phyloP scores from a whole-genome alignment of 2,797 vertebrate species.

The Novumbra hubbsi region DNA sequence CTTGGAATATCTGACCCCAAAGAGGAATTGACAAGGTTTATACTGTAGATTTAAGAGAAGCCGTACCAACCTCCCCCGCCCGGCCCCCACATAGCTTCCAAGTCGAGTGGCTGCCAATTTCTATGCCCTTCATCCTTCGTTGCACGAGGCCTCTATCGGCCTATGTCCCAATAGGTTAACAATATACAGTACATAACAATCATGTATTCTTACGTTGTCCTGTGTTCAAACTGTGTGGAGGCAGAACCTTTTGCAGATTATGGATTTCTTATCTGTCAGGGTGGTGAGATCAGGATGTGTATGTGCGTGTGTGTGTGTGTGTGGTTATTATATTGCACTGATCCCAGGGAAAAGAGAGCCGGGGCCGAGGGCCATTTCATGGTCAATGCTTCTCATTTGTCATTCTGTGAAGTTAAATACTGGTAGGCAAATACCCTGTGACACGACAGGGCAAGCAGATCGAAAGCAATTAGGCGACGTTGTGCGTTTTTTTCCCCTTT shows the following conservation, averaged over 20 bases:
- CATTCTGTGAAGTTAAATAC: slow-evolving; percentile 74
- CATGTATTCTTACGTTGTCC: background rate
- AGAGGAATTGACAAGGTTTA: background rate
- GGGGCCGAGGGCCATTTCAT: slow-evolving; percentile 66
- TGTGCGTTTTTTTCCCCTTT: slow-evolving; percentile 10
- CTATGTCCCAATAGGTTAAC: background rate
- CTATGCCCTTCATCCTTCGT: background rate
- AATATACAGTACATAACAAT: background rate
- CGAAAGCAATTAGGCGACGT: slow-evolving; percentile 71
- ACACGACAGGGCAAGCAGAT: slow-evolving; percentile 62
- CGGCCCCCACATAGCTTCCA: too few relatives aligned
- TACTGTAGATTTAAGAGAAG: background rate
- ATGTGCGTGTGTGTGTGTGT: background rate
- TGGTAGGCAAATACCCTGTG: slow-evolving; percentile 70
- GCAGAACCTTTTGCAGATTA: slow-evolving; percentile 40
- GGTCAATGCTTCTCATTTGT: slow-evolving; percentile 75
- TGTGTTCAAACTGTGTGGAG: slow-evolving; percentile 33
- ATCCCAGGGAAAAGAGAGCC: background rate
- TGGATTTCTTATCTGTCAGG: slow-evolving; percentile 58
- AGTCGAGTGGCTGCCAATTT: background rate
- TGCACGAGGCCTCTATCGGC: background rate
- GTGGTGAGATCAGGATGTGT: slow-evolving; percentile 17
- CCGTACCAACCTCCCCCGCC: too few relatives aligned
- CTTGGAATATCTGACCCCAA: background rate
- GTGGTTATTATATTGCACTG: background rate